Evolutionary conservation across 2,113 vertebrate genomes (phyloP).

Genomic region (Carassius carassius): DNA sequence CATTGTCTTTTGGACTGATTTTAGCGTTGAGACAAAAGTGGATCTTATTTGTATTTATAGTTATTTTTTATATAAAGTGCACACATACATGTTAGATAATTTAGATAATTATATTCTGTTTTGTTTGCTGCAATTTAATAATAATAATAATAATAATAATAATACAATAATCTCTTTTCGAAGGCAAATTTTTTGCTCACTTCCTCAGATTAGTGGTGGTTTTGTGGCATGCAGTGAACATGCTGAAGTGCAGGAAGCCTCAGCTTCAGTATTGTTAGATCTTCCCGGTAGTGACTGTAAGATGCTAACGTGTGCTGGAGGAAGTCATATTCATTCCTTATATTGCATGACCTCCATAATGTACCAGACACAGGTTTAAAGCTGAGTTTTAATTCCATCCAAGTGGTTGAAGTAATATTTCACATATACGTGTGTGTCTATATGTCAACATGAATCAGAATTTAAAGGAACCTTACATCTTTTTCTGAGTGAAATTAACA

Average conservation of each 20-base stretch:
- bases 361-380: conserved; percentile 17
- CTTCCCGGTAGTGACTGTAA: conserved; percentile 38
- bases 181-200: background rate
- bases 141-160: background rate
- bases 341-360: conserved; percentile 34
- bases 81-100: background rate
- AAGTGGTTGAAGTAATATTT: background rate
- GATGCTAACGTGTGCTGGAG: conserved; percentile 31
- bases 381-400: background rate
- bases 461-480: background rate
- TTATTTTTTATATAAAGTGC: background rate
- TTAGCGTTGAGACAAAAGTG: background rate
- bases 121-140: too few relatives aligned
- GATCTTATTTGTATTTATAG: background rate
- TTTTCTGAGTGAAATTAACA: background rate
- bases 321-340: conserved; percentile 40
- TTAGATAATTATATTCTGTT: background rate
- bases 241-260: conserved; percentile 46
- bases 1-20: background rate
- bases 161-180: background rate
- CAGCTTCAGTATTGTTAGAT: conserved; percentile 23
- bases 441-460: background rate
- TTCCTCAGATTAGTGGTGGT: conserved; percentile 20
- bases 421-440: background rate
- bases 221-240: conserved; percentile 21